Percentiles rank a stretch among this genome's conserved stretches.
phyloP scores from a whole-genome alignment of 2,113 vertebrate species.

The Odocoileus hemionus region DNA sequence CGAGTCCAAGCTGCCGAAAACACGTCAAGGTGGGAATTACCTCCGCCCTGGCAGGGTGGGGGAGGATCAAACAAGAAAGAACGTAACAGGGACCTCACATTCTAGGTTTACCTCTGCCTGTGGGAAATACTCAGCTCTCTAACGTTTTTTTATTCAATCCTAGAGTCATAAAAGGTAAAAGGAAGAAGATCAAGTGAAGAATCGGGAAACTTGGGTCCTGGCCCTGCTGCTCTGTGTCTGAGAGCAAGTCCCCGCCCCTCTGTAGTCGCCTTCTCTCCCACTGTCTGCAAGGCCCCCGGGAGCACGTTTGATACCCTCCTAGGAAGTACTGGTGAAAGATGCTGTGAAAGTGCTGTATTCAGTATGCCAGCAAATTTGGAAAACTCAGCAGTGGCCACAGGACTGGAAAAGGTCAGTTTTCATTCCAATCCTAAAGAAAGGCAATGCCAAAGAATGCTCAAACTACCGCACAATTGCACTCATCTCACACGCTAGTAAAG shows the following conservation, averaged over 20 bases:
- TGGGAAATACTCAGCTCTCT: not conserved
- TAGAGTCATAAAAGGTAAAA: not conserved
- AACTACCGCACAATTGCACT: not conserved
- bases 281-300: not conserved
- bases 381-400: not conserved
- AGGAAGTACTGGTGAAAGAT: not conserved
- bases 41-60: not conserved
- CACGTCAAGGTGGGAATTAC: not conserved
- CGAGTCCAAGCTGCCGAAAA: not conserved
- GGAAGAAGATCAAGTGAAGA: not conserved
- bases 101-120: not conserved
- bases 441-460: not conserved
- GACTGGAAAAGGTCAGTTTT: not conserved
- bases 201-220: not conserved
- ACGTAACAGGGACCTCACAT: rapidly evolving
- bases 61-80: not conserved
- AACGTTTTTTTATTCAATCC: not conserved
- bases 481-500: not conserved
- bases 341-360: not conserved
- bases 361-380: not conserved
- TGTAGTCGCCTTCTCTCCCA: not conserved
- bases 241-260: not conserved
- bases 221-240: not conserved
- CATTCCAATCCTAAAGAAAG: not conserved
- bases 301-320: not conserved